phyloP scores from a whole-genome alignment of 2,888 invertebrate genomes.

The Drosophila hamatofila region DNA sequence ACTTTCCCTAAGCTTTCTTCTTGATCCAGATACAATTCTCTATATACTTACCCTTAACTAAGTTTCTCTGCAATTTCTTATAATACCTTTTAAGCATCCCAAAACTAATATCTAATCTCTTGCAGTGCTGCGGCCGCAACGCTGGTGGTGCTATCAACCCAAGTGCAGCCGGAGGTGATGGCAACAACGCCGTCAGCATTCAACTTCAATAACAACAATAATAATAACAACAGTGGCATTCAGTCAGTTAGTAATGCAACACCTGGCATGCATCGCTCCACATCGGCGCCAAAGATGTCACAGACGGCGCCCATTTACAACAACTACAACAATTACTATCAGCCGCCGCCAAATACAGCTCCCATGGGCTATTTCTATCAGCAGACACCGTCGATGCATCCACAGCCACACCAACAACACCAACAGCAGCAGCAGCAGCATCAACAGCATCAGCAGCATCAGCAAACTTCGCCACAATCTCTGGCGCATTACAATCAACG shows the following conservation, averaged over 20 bases:
- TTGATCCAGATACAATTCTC: no score
- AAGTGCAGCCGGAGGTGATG: constrained; percentile 30
- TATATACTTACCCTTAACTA: not conserved
- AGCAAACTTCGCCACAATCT: constrained; percentile 25
- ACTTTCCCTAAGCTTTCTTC: no score
- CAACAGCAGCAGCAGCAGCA: constrained; percentile 45
- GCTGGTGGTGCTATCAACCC: constrained; percentile 27
- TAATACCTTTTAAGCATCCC: not conserved
- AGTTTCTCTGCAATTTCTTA: not conserved
- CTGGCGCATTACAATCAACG: constrained; percentile 60
- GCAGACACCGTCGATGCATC: constrained; percentile 40
- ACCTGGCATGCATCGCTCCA: constrained; percentile 72
- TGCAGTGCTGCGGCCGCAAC: constrained; percentile 48
- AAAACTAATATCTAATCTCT: not conserved
- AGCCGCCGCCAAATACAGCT: constrained; percentile 39
- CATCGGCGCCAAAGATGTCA: constrained; percentile 74
- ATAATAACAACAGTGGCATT: constrained; percentile 38
- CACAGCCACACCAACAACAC: constrained; percentile 26
- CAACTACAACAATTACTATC: constrained; percentile 69
- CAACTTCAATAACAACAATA: constrained; percentile 59
- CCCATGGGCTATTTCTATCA: constrained; percentile 65
- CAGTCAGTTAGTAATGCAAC: constrained; percentile 10
- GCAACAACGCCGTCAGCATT: constrained; percentile 26
- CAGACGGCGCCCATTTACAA: constrained; percentile 58
- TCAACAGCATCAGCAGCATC: constrained; percentile 35